phyloP scores from a whole-genome alignment of 2,797 vertebrate genomes.

The Lepilemur septentrionalis region DNA sequence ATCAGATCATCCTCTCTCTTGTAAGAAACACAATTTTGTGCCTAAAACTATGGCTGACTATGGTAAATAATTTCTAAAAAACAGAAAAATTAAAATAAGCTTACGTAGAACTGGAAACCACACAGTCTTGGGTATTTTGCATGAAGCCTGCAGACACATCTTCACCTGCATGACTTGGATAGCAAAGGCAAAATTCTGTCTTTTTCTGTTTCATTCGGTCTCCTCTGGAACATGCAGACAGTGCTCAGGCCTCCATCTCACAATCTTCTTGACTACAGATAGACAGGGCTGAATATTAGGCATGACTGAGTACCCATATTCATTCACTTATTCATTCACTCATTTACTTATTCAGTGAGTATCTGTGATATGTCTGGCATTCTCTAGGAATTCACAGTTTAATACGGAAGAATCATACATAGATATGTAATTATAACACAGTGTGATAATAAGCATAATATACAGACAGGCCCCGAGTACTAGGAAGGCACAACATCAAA shows the following conservation, averaged over 20 bases:
- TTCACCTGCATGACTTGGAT: not conserved
- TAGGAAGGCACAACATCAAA: not conserved
- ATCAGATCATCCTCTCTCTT: not conserved
- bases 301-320: not conserved
- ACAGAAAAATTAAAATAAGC: not conserved
- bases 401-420: not conserved
- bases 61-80: not conserved
- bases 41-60: not conserved
- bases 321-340: not conserved
- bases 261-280: not conserved
- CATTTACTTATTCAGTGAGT: not conserved
- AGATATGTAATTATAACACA: not conserved
- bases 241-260: not conserved
- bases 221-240: conserved; percentile 1
- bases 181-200: not conserved
- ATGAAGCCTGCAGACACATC: not conserved
- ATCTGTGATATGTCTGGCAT: not conserved
- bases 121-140: not conserved
- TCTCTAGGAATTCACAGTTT: not conserved
- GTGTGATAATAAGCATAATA: not conserved
- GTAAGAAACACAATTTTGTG: not conserved
- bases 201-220: not conserved
- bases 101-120: not conserved
- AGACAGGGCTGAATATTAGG: not conserved
- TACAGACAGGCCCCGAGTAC: not conserved